A percentile compares a stretch with the other conserved stretches of the same genome.
These are phyloP conservation scores for Ernsta delagoae DNA, from an alignment of 2,888 invertebrate species.

Conservation along the genomic window DNA sequence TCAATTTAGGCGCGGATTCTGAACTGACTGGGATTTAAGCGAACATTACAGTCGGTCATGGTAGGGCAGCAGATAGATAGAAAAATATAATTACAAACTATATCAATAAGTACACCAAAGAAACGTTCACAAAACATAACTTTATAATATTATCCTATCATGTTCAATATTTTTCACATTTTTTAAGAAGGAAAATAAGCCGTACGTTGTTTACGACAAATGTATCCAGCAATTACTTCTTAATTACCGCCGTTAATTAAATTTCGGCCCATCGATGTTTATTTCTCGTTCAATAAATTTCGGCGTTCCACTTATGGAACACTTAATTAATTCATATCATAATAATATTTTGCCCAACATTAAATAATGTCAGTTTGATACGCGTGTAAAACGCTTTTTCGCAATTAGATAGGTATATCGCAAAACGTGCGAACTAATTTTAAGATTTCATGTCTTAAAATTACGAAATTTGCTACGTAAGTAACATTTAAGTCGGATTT, in stretches of 20 bases:
- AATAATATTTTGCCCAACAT: constrained; percentile 33
- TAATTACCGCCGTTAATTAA: constrained; percentile 33
- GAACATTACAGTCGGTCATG: too few relatives aligned
- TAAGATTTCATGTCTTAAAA: too few relatives aligned
- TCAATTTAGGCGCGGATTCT: too few relatives aligned
- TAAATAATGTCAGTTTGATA: constrained; percentile 32
- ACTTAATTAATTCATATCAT: constrained; percentile 37
- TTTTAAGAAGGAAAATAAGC: neutral
- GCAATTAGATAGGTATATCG: constrained; percentile 26
- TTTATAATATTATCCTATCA: too few relatives aligned
- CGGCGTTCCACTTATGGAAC: constrained; percentile 28
- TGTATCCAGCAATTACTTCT: constrained; percentile 23
- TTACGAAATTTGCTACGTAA: too few relatives aligned
- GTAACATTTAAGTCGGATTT: too few relatives aligned
- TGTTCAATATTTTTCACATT: too few relatives aligned
- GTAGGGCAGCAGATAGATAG: too few relatives aligned
- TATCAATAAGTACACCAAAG: too few relatives aligned
- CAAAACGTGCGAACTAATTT: constrained; percentile 23
- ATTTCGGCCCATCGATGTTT: constrained; percentile 31
- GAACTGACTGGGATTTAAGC: too few relatives aligned
- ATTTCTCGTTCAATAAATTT: constrained; percentile 35
- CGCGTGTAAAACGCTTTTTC: constrained; percentile 24
- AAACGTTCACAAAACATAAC: too few relatives aligned
- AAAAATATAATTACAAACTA: too few relatives aligned
- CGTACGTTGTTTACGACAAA: constrained; percentile 2